These are phyloP conservation scores for Semibalanus balanoides DNA, from an alignment of 1,140 invertebrate genomes.

Conservation along the genomic window DNA sequence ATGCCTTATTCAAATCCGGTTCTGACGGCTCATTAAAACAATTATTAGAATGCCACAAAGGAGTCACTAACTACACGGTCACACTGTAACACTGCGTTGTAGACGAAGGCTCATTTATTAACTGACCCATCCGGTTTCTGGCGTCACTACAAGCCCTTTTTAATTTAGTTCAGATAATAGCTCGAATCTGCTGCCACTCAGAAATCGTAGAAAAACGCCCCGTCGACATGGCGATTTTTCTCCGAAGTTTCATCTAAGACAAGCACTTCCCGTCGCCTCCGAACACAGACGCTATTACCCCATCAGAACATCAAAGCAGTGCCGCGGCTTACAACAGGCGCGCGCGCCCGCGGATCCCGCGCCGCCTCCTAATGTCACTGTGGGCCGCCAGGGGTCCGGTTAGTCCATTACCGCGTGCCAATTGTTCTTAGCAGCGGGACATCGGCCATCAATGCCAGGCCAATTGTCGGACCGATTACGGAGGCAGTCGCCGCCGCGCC, in stretches of 20 bases:
- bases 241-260: neutral
- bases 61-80: too few species aligned
- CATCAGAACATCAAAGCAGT: neutral
- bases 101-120: too few species aligned
- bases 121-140: too few species aligned
- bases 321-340: neutral
- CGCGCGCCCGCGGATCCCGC: neutral
- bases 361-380: neutral
- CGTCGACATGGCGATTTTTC: neutral
- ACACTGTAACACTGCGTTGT: too few species aligned
- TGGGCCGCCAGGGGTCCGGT: neutral
- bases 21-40: too few species aligned
- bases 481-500: neutral
- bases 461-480: neutral
- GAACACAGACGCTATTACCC: neutral
- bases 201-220: neutral
- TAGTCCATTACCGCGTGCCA: neutral
- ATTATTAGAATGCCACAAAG: too few species aligned
- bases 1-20: too few species aligned
- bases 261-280: neutral
- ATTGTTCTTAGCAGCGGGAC: slow-evolving; percentile 1
- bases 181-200: neutral
- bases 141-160: neutral
- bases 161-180: neutral
- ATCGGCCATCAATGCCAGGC: neutral